These are phyloP conservation scores for Clupea harengus DNA, from an alignment of 2,113 vertebrate species.

Conservation along the genomic window DNA sequence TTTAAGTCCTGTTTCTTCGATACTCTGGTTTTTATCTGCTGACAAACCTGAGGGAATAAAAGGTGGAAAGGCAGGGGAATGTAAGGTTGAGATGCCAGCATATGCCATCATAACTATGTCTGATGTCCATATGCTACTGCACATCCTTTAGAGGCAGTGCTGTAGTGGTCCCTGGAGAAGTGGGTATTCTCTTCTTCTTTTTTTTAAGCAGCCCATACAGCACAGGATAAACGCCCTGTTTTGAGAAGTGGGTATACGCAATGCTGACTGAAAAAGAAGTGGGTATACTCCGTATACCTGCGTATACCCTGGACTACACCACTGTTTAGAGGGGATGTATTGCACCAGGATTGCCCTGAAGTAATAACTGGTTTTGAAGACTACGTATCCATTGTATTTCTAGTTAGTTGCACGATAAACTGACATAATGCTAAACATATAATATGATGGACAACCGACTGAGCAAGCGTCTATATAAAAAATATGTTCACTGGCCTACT, in stretches of 20 bases:
- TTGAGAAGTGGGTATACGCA: too few relatives aligned
- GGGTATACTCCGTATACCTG: too few relatives aligned
- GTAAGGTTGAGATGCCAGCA: neutral
- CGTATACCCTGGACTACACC: too few relatives aligned
- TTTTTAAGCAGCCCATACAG: too few relatives aligned
- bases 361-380: neutral
- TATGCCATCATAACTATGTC: too few relatives aligned
- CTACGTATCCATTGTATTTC: neutral
- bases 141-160: neutral
- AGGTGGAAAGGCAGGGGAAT: neutral
- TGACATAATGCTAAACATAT: neutral
- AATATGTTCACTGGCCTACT: neutral
- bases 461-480: neutral
- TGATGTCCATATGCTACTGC: neutral
- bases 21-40: slow-evolving; percentile 34
- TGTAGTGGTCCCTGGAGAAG: too few relatives aligned
- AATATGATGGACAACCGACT: neutral
- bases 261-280: too few relatives aligned
- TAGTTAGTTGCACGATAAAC: neutral
- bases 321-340: neutral
- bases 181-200: too few relatives aligned
- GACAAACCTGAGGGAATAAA: slow-evolving; percentile 42
- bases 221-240: too few relatives aligned
- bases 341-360: neutral
- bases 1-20: slow-evolving; percentile 43